Evolutionary conservation across 2,888 invertebrate genomes (phyloP), one percentile per base, ranked within the genome.

Genomic region (Exephanes ischioxanthus): DNA sequence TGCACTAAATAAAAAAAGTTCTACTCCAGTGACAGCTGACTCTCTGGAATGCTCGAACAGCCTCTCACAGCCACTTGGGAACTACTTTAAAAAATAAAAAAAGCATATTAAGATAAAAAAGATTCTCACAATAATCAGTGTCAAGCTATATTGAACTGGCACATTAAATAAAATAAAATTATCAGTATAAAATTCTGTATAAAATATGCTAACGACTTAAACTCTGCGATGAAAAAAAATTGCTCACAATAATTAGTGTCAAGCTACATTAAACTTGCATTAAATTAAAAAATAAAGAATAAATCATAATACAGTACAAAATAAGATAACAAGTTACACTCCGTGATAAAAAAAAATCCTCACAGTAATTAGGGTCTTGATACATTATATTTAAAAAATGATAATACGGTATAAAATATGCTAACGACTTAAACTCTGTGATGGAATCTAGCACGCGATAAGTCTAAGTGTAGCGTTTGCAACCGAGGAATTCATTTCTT

Each of bases 21-120:
- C 79, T 66, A 48, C 51, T 76, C 45, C 53, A 66, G 30, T 55
- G 72, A 71, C 83, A 72, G 80, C 80, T 84, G 80, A 76, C 66
- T 48, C 53, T 16, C 22, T 76, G 71, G 76, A 80, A 84, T 71
- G 76, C 71, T 71, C 22, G 48, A 66, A 76, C 63, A 75, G 37
- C 63, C 48, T 79, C 55, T 75, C 55, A 51, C 67, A 73, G 70
- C 19, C 66, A 80, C 76, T 76, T 72, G 71, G 41, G 66, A 41
- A 11, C 70, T 72, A 72, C 77, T 55, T 58, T 22, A 33, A 53
- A 51, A 63, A 68, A 71, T 61, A 67, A 41, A 77, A 68, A 19
- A 68, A 61, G 55, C 51, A 70, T 71, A 66, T 37, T 30, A 19
- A 37, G 51, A 33, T 11, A 66, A 61, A 68, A 80, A 80, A 51